Evolutionary conservation across 2,113 vertebrate genomes (phyloP).

Genomic region (Oreocharis arfaki): DNA sequence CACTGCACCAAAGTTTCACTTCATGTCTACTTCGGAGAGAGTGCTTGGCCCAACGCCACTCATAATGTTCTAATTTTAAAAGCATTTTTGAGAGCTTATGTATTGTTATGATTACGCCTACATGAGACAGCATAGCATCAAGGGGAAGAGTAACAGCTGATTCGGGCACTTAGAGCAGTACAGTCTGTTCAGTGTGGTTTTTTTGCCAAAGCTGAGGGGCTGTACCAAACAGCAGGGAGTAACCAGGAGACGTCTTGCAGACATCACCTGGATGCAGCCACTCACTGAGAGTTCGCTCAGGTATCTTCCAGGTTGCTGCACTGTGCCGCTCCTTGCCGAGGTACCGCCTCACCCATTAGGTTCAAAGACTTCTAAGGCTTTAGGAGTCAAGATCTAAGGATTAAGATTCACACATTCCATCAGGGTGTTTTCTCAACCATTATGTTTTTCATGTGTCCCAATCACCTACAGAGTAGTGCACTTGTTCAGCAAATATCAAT

Average conservation of each 20-base stretch:
- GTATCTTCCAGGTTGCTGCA: background rate
- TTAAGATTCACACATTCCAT: background rate
- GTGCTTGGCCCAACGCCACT: background rate
- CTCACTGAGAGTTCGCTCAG: background rate
- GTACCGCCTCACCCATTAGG: background rate
- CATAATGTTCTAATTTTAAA: background rate
- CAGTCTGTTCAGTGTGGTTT: background rate
- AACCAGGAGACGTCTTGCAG: background rate
- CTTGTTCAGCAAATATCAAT: background rate
- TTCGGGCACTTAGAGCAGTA: background rate
- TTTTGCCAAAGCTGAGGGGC: background rate
- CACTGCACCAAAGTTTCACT: background rate
- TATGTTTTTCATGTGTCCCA: background rate
- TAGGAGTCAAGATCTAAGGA: background rate
- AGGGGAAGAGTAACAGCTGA: background rate
- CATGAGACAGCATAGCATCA: background rate
- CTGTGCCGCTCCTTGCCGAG: accelerated
- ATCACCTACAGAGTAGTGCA: background rate
- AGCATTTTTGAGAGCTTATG: background rate
- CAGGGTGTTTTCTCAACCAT: background rate
- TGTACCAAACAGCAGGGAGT: background rate
- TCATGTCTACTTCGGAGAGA: background rate
- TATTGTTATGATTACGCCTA: accelerated
- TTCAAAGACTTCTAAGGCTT: background rate
- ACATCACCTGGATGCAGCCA: background rate